Evolutionary conservation across 2,888 invertebrate species (phyloP), one percentile per base, ranked within the genome.

Genomic region (Coenonympha arcania): DNA sequence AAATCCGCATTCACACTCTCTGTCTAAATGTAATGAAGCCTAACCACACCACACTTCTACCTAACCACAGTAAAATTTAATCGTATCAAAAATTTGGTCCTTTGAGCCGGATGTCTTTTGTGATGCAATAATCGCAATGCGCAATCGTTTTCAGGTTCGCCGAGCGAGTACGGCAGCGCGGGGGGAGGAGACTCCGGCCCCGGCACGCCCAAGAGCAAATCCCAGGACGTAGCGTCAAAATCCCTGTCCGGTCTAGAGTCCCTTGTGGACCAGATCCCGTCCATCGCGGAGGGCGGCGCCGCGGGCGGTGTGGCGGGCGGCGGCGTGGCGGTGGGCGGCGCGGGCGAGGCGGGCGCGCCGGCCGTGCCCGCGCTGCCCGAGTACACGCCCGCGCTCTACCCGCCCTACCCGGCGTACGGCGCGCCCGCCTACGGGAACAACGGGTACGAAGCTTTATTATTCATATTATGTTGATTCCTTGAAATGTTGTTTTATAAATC

Each of bases 251-350:
- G 95, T 15, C 87, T 95, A 39, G 95, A 95, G 78, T 95, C 95
- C 33, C 87, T 95, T 40, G 95, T 95, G 57, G 95, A 95, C 84
- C 95, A 95, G 88, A 95, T 95, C 78, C 95, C 95, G 43, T 93
- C 93, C 65, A 93, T 95, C 76, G 91, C 92, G 48, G 94, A 95
- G 64, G 92, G 91, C 48, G 63, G 59, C 37, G 62, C 55, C 22
- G 64, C 62, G 60, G 54, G 53, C 39, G 65, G 51, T 15, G 58
- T 51, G 15, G 63, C 48, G 22, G 53, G 89, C 90, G 61, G 89
- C 89, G 50, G 89, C 88, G 64, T 61, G 59, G 52, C 52, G 22
- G 64, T 61, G 60, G 54, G 52, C 36, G 58, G 52, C 13, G 64
- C 50, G 26, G 54, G 90, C 61, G 89, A 89, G 50, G 89, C 88